These are phyloP conservation scores for Bufo gargarizans DNA, from an alignment of 2,113 vertebrate species.

Conservation along the genomic window DNA sequence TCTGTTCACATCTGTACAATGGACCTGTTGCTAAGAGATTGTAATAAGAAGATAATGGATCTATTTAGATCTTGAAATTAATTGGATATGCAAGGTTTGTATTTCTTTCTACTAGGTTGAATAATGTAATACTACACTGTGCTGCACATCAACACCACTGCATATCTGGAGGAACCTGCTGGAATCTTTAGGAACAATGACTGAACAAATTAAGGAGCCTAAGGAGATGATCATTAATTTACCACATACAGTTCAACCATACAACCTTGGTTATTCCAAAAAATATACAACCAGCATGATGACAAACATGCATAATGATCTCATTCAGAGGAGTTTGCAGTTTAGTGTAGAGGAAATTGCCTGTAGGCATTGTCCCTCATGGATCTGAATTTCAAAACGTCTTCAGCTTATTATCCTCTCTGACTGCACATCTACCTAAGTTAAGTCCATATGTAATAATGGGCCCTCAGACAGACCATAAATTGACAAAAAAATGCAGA, in stretches of 20 bases:
- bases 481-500: too few relatives aligned
- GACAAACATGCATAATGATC: neutral
- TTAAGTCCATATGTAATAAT: neutral
- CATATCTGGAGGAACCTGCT: too few relatives aligned
- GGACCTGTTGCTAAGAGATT: neutral
- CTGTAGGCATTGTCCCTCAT: neutral
- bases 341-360: neutral
- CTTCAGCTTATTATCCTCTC: neutral
- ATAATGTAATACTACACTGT: too few relatives aligned
- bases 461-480: neutral
- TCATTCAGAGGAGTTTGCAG: too few relatives aligned
- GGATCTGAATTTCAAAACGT: neutral
- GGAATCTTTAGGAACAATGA: too few relatives aligned
- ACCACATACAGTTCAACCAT: neutral
- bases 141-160: too few relatives aligned
- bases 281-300: neutral
- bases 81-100: too few relatives aligned
- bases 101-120: too few relatives aligned
- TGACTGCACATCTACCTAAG: neutral
- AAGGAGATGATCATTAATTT: too few relatives aligned
- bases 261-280: neutral
- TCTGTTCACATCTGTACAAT: neutral
- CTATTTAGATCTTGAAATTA: too few relatives aligned
- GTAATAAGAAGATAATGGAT: too few relatives aligned
- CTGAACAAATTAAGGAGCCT: too few relatives aligned